Conservation (phyloP, 2,113 vertebrate genomes). For the Alexandromys fortis region DNA sequence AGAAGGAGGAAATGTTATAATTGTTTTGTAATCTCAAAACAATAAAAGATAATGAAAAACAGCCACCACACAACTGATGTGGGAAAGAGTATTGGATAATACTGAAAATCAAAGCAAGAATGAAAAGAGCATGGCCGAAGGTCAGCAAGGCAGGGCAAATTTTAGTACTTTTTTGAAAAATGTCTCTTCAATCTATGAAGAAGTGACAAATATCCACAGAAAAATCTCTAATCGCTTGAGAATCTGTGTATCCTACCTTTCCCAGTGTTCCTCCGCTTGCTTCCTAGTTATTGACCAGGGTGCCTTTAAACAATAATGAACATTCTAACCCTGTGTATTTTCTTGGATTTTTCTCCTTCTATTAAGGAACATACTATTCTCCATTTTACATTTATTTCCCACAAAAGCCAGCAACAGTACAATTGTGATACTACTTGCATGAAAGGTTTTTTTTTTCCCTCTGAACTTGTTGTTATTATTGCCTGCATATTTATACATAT, state of each 20-base stretch:
- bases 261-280: neutral
- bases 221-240: neutral
- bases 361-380: neutral
- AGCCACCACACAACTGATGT: too few species aligned
- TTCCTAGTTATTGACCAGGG: neutral
- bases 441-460: neutral
- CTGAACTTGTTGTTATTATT: conserved; percentile 38
- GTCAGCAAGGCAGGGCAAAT: neutral
- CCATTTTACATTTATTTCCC: conserved; percentile 5
- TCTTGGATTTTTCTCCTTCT: neutral
- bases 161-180: neutral
- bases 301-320: neutral
- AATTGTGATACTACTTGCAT: neutral
- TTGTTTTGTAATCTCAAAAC: neutral
- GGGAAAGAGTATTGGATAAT: neutral
- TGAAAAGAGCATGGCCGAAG: neutral
- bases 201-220: neutral
- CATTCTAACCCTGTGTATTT: neutral
- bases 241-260: neutral
- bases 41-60: neutral
- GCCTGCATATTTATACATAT: conserved; percentile 33
- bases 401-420: conserved; percentile 44
- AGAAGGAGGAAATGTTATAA: neutral
- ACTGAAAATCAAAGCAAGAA: conserved; percentile 4
- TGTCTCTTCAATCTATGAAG: neutral